Base-by-base conservation (phyloP, 2,888 invertebrate species). In the Agonopterix subpropinquella region DNA sequence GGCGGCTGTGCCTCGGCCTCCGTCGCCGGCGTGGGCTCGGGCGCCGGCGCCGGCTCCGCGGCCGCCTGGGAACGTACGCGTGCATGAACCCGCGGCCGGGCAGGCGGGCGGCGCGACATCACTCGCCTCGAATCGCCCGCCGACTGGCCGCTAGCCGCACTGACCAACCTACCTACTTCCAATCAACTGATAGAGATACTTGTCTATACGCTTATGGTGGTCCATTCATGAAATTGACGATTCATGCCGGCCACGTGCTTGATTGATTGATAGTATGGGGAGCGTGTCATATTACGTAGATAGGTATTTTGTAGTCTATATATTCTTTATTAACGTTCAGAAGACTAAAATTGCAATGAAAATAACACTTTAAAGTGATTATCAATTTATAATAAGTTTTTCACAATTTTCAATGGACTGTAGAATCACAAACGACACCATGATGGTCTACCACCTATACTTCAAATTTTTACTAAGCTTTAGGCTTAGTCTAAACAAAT, bases 41-140 rank as follows among this genome's bases (percentile, higher is more conserved):
- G 80, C 52, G 72, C 80, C 59, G 79, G 82, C 53, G 73, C 64
- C 47, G 80, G 81, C 70, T 85, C 87, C 57, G 81, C 76, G 54
- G 77, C 78, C 65, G 78, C 80, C 86, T 87, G 82, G 59, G 80
- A 82, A 76, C 80, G 83, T 55, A 68, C 67, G 65, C 79, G 80
- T 65, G 74, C 69, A 56, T 77, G 77, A 68, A 72, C 71, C 67
- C 81, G 67, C 43, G 47, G 76, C 58, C 73, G 78, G 70, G 77
- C 75, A 67, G 76, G 79, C 75, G 78, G 65, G 53, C 87, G 87
- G 78, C 81, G 82, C 80, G 86, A 80, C 81, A 80, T 85, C 67
- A 65, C 82, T 69, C 73, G 70, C 65, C 65, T 70, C 76, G 68
- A 59, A 68, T 68, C 76, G 74, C 72, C 70, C 68, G 72, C 64